Base-by-base conservation (phyloP, 2,797 vertebrate genomes). In the Poecile montanus region DNA sequence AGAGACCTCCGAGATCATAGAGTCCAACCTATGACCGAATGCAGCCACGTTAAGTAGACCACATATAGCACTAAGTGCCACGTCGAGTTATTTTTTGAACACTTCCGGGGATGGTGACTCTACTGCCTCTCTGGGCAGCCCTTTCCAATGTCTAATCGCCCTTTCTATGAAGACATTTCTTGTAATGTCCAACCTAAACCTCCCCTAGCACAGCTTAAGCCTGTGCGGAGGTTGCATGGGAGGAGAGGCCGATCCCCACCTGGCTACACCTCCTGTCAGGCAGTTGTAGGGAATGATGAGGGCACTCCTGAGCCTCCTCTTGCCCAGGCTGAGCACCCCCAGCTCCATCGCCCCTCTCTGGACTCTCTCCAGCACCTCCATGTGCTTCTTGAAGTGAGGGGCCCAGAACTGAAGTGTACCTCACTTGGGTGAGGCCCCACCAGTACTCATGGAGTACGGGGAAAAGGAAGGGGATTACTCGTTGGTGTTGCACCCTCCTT, bases 331-430 rank as follows among this genome's bases (percentile, higher is more conserved):
- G 6, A 32, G 2, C 34, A 7, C 4, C 10, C 16, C 25, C 42
- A 34, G 16, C 13, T 13, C 36, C 51, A 2, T 0, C 25, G 9
- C 13, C 16, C 32, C 27, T 11, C 48, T 7, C 27, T 6, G 56
- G 11, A 5, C 3, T 20, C 13, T 3, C 3, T 62, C 3, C 70
- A 8, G 3, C 30, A 2, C 10, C 26, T 42, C 21, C 19, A 0
- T 13, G 12, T 1, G 9, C 4, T 16, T 36, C 22, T 15, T 23
- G 27, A 3, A 50, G 9, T 7, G 62, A 44, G 32, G 6, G 16
- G 2, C 13, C 32, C 60, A 7, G 48, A 36, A 9, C 13, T 17
- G 38, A 40, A 40, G 38, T 6, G 13, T 13, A 40, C 38, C 38
- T 40, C 38, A 40, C 13, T 6, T 40, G 38, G 38, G 38, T 40